Evolutionary conservation across 2,113 vertebrate species (phyloP).

Genomic region (Limnothrissa miodon): DNA sequence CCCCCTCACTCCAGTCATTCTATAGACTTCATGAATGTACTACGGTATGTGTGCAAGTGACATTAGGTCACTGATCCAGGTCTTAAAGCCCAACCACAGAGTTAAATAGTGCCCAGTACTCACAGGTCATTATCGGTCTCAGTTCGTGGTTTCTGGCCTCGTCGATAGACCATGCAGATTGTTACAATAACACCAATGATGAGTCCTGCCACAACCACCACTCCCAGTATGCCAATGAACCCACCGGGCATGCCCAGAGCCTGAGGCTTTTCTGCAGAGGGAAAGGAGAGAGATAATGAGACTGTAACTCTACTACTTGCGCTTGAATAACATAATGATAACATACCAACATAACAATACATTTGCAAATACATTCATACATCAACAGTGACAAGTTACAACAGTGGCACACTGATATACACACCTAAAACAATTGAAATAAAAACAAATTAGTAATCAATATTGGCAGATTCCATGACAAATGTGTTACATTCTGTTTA

Average conservation of each 20-base stretch:
- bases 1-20: not conserved
- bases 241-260: conserved; percentile 77
- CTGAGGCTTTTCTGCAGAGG: conserved; percentile 82
- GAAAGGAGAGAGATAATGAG: conserved; percentile 24
- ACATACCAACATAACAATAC: not conserved
- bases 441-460: not conserved
- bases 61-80: not conserved
- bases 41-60: not conserved
- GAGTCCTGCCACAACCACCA: conserved; percentile 73
- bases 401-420: too few species aligned
- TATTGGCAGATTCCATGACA: not conserved
- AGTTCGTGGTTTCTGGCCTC: conserved; percentile 75
- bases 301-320: not conserved
- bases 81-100: not conserved
- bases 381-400: too few species aligned
- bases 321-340: not conserved
- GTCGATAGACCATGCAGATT: conserved; percentile 77
- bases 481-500: not conserved
- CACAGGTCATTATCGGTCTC: conserved; percentile 78
- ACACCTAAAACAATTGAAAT: not conserved
- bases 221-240: conserved; percentile 79
- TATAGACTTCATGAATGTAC: not conserved
- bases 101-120: conserved; percentile 64
- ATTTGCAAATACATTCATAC: not conserved
- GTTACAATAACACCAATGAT: conserved; percentile 75